phyloP scores from a whole-genome alignment of 2,888 invertebrate genomes.

The Cheiracanthium punctorium region DNA sequence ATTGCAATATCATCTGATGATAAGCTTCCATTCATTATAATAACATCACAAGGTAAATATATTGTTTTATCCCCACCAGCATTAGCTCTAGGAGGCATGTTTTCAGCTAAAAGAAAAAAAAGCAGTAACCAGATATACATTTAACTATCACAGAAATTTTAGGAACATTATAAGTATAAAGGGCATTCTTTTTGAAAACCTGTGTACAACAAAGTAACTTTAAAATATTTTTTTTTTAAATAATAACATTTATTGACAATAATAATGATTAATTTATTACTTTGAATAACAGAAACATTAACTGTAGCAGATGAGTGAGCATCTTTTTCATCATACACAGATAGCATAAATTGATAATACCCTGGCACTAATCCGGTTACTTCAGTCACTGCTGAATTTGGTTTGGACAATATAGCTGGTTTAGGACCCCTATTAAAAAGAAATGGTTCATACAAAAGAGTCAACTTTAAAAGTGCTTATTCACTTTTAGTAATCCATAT shows the following conservation, averaged over 20 bases:
- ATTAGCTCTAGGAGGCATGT: conserved; percentile 90
- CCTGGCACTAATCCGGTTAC: conserved; percentile 80
- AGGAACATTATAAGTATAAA: no score
- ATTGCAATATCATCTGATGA: conserved; percentile 92
- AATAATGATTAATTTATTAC: no score
- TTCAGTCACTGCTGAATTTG: conserved; percentile 51
- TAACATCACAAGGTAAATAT: conserved; percentile 84
- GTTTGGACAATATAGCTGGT: conserved; percentile 72
- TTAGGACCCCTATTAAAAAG: conserved; percentile 79
- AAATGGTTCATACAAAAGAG: no score
- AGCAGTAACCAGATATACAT: no score
- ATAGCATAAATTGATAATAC: conserved; percentile 86
- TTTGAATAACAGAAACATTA: conserved; percentile 88
- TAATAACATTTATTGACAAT: no score
- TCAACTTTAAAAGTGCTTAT: neutral
- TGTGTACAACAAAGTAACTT: neutral
- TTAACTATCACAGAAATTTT: no score
- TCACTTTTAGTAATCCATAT: neutral
- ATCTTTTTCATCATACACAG: conserved; percentile 88
- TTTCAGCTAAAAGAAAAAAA: conserved; percentile 82
- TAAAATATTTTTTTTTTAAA: no score
- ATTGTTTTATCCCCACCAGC: conserved; percentile 90
- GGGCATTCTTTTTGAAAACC: no score
- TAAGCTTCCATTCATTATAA: conserved; percentile 88
- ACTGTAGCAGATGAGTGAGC: conserved; percentile 86